Percentiles rank a stretch among this genome's conserved stretches.
phyloP scores from a whole-genome alignment of 2,113 vertebrate genomes.

The Sapayoa aenigma region DNA sequence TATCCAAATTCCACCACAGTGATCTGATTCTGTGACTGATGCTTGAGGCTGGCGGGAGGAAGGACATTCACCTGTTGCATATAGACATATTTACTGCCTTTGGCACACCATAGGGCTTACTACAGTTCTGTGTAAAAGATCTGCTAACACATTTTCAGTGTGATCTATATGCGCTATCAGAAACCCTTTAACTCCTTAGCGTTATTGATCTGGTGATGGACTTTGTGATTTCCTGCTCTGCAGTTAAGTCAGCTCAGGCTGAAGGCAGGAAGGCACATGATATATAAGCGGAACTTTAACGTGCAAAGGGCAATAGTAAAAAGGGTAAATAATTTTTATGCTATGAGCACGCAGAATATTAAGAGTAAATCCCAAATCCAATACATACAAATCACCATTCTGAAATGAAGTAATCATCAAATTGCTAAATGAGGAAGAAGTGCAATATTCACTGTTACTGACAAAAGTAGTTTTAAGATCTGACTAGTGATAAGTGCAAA shows the following conservation, averaged over 20 bases:
- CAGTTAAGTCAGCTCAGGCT: background rate
- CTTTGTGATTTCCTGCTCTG: background rate
- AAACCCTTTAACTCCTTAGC: background rate
- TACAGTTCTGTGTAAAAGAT: background rate
- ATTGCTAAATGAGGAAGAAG: too few relatives aligned
- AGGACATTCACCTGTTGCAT: background rate
- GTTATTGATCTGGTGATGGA: background rate
- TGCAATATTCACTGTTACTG: slow-evolving; percentile 1
- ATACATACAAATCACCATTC: background rate
- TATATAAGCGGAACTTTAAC: background rate
- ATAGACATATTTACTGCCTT: background rate
- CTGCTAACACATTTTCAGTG: background rate
- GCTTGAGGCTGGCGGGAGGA: background rate
- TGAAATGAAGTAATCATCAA: too few relatives aligned
- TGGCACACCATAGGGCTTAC: background rate
- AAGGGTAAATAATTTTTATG: background rate
- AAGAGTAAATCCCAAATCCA: background rate
- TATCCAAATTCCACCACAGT: background rate
- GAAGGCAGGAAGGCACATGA: background rate
- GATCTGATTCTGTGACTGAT: too few relatives aligned
- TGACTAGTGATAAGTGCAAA: slow-evolving; percentile 4
- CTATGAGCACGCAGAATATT: background rate
- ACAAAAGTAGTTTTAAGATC: slow-evolving; percentile 5
- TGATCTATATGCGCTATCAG: background rate
- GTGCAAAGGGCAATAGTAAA: background rate